These are phyloP conservation scores for Scaptomyza flava DNA, from an alignment of 2,888 invertebrate genomes.

Conservation along the genomic window DNA sequence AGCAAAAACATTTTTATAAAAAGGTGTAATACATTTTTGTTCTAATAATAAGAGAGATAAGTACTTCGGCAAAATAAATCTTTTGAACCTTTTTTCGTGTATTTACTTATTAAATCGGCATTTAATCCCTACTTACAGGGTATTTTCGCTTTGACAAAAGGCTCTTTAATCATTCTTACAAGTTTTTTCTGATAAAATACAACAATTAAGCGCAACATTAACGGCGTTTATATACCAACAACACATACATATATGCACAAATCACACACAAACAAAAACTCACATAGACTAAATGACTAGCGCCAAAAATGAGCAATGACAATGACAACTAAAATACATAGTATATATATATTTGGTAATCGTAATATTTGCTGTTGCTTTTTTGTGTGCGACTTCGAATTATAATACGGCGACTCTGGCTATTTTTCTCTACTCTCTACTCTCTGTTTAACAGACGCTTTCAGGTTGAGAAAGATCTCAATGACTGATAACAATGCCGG, in stretches of 20 bases:
- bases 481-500: constrained; percentile 58
- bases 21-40: background rate
- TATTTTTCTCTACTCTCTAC: background rate
- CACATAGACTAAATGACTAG: constrained; percentile 32
- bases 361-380: constrained; percentile 28
- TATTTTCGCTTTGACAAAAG: background rate
- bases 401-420: constrained; percentile 17
- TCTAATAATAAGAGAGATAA: too few species aligned
- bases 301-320: constrained; percentile 58
- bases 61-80: background rate
- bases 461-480: constrained; percentile 44
- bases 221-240: constrained; percentile 56
- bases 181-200: constrained; percentile 62
- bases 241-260: constrained; percentile 7
- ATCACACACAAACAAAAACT: constrained; percentile 14
- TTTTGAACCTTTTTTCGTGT: background rate
- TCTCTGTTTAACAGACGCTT: constrained; percentile 20
- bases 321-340: constrained; percentile 33
- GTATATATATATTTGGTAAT: constrained; percentile 37
- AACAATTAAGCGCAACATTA: constrained; percentile 65
- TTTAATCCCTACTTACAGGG: constrained; percentile 1
- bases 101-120: background rate
- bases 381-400: constrained; percentile 9
- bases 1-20: background rate
- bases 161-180: background rate